Evolutionary conservation across 2,888 invertebrate genomes (phyloP).

Genomic region (Eumerus sabulonum): DNA sequence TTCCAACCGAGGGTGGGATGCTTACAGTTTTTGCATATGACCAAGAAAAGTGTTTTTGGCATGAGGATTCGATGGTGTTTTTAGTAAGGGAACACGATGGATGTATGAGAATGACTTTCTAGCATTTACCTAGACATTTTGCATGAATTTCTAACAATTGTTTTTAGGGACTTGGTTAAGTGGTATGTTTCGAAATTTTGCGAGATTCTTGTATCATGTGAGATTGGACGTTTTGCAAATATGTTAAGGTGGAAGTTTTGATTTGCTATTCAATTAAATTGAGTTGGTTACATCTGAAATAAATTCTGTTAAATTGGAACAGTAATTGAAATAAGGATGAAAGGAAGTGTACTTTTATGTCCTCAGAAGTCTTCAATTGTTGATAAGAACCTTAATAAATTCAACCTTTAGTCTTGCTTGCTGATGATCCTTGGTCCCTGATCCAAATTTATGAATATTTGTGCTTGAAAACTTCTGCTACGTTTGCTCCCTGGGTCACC

Average conservation of each 20-base stretch:
- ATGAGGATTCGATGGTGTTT: slow-evolving; percentile 1
- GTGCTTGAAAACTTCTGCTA: too few species aligned
- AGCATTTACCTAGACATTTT: slow-evolving; percentile 34
- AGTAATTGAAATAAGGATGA: too few species aligned
- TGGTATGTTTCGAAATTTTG: slow-evolving; percentile 18
- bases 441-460: too few species aligned
- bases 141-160: slow-evolving; percentile 18
- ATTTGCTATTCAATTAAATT: slow-evolving; percentile 3
- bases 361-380: too few species aligned
- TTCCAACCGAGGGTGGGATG: slow-evolving; percentile 6
- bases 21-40: slow-evolving; percentile 50
- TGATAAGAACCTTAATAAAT: too few species aligned
- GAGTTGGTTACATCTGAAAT: too few species aligned
- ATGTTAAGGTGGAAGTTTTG: slow-evolving; percentile 3
- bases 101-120: slow-evolving; percentile 51
- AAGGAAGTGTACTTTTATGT: too few species aligned
- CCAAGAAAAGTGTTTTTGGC: not conserved
- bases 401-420: too few species aligned
- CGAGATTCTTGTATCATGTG: slow-evolving; percentile 36
- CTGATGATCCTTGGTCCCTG: too few species aligned
- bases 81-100: slow-evolving; percentile 57
- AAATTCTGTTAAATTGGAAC: too few species aligned
- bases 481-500: too few species aligned
- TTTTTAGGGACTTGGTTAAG: slow-evolving; percentile 37
- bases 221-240: not conserved